Conservation (phyloP, 35 echinoderm and acorn worm species). For the Apostichopus japonicus region DNA sequence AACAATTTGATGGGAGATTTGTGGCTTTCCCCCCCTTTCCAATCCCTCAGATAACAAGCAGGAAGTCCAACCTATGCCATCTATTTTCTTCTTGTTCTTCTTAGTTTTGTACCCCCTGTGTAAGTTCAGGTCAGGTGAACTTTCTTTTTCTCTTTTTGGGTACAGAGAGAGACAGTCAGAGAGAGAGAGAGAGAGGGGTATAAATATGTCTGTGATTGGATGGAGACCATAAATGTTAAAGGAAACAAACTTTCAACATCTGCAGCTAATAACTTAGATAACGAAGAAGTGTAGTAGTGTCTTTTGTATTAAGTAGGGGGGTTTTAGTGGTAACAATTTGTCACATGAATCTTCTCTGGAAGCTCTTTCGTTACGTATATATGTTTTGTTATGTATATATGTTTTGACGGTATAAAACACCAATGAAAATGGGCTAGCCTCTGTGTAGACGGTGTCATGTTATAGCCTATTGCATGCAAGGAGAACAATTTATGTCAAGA, state of each 20-base stretch:
- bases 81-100: neutral
- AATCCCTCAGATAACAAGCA: constrained; percentile 12
- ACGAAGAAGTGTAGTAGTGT: neutral
- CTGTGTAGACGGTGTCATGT: neutral
- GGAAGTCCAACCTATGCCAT: neutral
- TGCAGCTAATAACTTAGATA: constrained; percentile 49
- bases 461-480: neutral
- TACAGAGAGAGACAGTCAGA: neutral
- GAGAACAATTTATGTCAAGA: neutral
- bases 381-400: no score
- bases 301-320: neutral
- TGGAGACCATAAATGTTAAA: constrained; percentile 29
- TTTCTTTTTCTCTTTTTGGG: neutral
- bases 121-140: constrained; percentile 25
- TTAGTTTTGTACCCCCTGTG: neutral
- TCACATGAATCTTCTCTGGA: constrained; percentile 4
- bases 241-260: constrained; percentile 46
- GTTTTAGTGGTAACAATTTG: neutral
- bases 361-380: no score
- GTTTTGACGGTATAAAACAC: neutral
- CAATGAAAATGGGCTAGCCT: neutral
- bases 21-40: constrained; percentile 19
- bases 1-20: constrained; percentile 50
- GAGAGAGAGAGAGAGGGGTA: neutral
- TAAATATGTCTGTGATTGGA: constrained; percentile 26